Conservation (phyloP, 2,888 invertebrate species). For the Ischnus inquisitorius region DNA sequence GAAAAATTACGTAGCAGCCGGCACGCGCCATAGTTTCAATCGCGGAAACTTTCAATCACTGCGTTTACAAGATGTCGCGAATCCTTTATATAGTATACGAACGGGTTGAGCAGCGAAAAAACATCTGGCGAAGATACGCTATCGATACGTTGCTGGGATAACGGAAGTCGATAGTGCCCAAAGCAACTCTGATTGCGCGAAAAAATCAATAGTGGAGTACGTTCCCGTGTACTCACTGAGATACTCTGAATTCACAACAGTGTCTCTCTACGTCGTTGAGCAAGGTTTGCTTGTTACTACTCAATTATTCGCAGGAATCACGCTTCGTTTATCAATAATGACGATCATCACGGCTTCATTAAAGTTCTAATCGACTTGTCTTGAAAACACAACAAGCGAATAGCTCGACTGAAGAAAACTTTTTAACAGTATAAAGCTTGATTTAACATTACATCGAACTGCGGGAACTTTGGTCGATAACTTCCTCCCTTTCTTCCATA, state of each 20-base stretch:
- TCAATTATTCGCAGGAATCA: conserved; percentile 4
- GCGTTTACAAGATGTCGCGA: conserved; percentile 2
- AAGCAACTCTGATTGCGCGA: conserved; percentile 33
- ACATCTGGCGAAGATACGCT: conserved; percentile 22
- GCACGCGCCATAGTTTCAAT: conserved; percentile 64
- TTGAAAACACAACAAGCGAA: background rate
- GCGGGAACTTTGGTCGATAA: conserved; percentile 27
- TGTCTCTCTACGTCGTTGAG: background rate
- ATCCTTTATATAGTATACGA: conserved; percentile 39
- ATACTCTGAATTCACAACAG: conserved; percentile 13
- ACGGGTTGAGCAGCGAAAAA: background rate
- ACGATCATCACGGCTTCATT: background rate
- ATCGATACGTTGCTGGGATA: conserved; percentile 43
- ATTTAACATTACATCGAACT: conserved; percentile 1
- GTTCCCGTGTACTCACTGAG: background rate
- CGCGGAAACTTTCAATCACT: conserved; percentile 50
- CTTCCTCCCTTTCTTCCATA: conserved; percentile 1
- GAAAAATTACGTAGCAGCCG: conserved; percentile 43
- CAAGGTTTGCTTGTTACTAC: conserved; percentile 3
- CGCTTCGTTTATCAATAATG: conserved; percentile 15
- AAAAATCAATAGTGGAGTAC: conserved; percentile 1
- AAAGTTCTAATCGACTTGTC: background rate
- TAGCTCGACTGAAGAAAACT: background rate
- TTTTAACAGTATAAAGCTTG: background rate
- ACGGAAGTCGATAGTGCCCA: conserved; percentile 14